Percentiles rank a stretch among this genome's conserved stretches.
Conservation (phyloP, 2,888 invertebrate species). For the Hyalella azteca region DNA sequence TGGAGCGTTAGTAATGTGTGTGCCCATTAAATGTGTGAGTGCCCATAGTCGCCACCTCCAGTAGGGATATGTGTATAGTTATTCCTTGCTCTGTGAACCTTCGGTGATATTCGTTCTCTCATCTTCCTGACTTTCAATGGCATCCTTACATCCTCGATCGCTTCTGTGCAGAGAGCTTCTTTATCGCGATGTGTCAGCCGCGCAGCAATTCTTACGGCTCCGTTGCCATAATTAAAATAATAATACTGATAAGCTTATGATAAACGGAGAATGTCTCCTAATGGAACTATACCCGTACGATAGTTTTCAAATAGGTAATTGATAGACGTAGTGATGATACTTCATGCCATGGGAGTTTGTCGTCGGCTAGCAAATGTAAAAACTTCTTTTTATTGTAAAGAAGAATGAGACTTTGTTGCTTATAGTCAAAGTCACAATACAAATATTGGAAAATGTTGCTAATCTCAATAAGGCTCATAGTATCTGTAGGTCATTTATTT, state of each 20-base stretch:
- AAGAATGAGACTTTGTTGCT: constrained; percentile 27
- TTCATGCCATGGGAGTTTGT: constrained; percentile 12
- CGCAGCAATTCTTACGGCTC: constrained; percentile 4
- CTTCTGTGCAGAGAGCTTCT: background rate
- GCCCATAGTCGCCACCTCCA: background rate
- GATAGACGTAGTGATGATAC: constrained; percentile 31
- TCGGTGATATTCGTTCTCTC: background rate
- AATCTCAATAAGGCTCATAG: constrained; percentile 36
- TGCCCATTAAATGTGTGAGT: too few species aligned
- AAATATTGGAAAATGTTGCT: constrained; percentile 37
- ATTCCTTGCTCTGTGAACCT: background rate
- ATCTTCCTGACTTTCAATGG: constrained; percentile 14
- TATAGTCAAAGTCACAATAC: constrained; percentile 34
- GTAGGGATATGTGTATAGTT: constrained; percentile 30
- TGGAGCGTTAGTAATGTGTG: constrained; percentile 11
- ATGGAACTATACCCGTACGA: constrained; percentile 26
- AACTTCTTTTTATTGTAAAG: constrained; percentile 32
- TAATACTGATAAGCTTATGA: constrained; percentile 27
- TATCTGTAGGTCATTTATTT: constrained; percentile 35
- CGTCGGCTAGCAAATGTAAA: constrained; percentile 26
- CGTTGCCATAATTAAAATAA: constrained; percentile 35
- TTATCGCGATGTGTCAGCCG: background rate
- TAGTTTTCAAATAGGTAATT: constrained; percentile 33
- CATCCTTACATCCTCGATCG: background rate
- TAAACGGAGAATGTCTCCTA: constrained; percentile 17